Base-by-base conservation (phyloP, 2,888 invertebrate genomes). In the Calliphora vomitoria region DNA sequence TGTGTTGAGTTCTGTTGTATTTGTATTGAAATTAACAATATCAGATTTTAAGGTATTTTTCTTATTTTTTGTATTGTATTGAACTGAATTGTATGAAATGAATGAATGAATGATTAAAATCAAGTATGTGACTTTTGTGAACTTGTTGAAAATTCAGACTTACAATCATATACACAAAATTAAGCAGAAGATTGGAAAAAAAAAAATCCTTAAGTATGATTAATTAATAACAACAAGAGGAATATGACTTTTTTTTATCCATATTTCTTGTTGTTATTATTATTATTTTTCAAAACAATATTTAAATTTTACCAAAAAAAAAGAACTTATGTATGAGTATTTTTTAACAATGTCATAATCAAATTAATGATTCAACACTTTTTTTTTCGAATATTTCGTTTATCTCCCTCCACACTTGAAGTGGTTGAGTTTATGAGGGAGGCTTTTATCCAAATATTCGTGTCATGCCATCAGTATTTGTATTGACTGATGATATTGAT, bases 321-420 rank as follows among this genome's bases (percentile, higher is more conserved):
- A 75, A 71, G 71, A 76, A 55, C 6, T 69, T 69, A 20, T 80
- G 13, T 18, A 50, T 2, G 25, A 25, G 25, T 25, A 25, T 25
- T 69, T 75, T 74, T 86, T 58, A 68, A 74, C 66, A 78, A 41
- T 76, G 55, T 84, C 87, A 84, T 87, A 87, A 87, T 82, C 74
- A 85, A 79, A 82, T 87, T 85, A 82, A 87, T 87, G 87, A 85
- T 85, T 84, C 81, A 71, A 85, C 69, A 82, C 58, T 74, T 83
- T 78, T 83, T 82, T 76, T 6, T 1, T 8, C 13, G 15, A 74
- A 60, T 53, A 8, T 62, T 35, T 78, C 18, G 13, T 47, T 76
- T 79, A 72, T 58, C 20, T 35, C 25, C n/a, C 20, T 35, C 25
- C n/a, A 8, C 55, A 35, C 6, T 62, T 79, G 11, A 76, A 83